Evolutionary conservation across 2,113 vertebrate species (phyloP), one percentile per base, ranked within the genome.

Genomic region (Ophthalmolycus amberensis): DNA sequence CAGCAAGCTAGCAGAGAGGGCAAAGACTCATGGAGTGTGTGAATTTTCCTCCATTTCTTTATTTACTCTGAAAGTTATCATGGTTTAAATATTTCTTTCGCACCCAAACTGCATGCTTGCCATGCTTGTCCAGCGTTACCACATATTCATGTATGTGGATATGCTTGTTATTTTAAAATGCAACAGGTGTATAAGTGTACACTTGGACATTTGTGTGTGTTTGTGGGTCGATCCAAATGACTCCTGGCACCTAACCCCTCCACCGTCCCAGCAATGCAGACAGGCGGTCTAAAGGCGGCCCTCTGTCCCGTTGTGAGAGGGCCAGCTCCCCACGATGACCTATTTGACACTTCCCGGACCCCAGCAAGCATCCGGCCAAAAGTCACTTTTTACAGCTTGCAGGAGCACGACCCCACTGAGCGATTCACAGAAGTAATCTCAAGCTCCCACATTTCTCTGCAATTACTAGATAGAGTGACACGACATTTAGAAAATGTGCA

Each of bases 271-370:
- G 91, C 80, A 75, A 94, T 90, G 87, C 88, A 91, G 94, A 95
- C 91, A 89, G 81, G 65, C 85, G 80, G 90, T 92, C 89, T 91
- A 71, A 82, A 58, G 64, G 52, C 58, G 22, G 75, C 71, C 71
- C 60, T 65, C 48, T 73, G 75, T 84, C 75, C 85, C 69, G 44
- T 80, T 80, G 85, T 87, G 81, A 83, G 79, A 78, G 65, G 84
- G 80, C 85, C 76, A 83, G 56, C 42, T 62, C 78, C 66, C 73
- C 56, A 63, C 42, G 0, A 1, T 91, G 83, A 88, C 86, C 90
- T 88, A 90, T 91, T 91, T 85, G 92, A 89, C 91, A 91, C 88
- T 88, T 91, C 78, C 63, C 60, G 32, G 87, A 89, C 80, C 85
- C 71, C 77, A 32, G 54, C 25, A 85, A 88, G 73, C 91, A 77